phyloP scores from a whole-genome alignment of 2,113 vertebrate genomes.

The Otus sunia region DNA sequence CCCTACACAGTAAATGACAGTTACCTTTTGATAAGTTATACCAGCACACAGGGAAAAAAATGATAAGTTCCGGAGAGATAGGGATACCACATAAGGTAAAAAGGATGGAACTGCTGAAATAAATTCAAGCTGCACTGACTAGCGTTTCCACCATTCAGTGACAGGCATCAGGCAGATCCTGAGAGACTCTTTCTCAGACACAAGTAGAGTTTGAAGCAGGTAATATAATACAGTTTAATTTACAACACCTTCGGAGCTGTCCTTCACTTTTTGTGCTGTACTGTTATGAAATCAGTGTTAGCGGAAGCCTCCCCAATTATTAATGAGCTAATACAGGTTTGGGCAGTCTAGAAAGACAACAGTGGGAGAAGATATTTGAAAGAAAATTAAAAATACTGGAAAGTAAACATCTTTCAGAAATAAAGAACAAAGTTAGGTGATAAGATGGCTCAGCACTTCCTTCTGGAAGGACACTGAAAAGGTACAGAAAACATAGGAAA shows the following conservation, averaged over 20 bases:
- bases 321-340: background rate
- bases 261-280: background rate
- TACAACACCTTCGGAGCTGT: background rate
- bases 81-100: rapidly evolving
- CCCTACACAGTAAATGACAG: background rate
- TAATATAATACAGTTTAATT: background rate
- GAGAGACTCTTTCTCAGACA: background rate
- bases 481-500: background rate
- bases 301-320: background rate
- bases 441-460: background rate
- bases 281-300: background rate
- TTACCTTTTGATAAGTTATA: background rate
- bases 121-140: background rate
- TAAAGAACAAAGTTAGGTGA: background rate
- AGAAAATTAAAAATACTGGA: background rate
- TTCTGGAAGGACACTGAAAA: background rate
- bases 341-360: background rate
- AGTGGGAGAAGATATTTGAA: background rate
- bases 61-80: background rate
- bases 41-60: background rate
- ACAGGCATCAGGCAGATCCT: background rate
- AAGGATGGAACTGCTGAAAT: background rate
- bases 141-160: background rate
- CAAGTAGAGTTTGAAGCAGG: background rate
- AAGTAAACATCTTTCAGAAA: background rate